Percentiles rank a stretch among this genome's conserved stretches.
phyloP scores from a whole-genome alignment of 2,888 invertebrate genomes.

The Megastigmus dorsalis region DNA sequence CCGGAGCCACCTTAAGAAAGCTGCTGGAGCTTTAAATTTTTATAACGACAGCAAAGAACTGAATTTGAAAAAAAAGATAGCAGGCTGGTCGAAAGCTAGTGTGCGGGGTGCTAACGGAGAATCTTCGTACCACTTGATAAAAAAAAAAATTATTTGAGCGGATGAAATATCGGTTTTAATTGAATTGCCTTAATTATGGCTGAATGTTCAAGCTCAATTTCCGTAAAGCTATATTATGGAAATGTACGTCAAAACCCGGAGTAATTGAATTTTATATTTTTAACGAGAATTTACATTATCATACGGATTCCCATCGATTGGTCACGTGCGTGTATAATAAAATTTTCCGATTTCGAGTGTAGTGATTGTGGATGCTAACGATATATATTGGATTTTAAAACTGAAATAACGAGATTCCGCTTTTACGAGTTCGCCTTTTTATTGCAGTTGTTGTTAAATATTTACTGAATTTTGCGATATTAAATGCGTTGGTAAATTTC shows the following conservation, averaged over 20 bases:
- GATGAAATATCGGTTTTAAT: background rate
- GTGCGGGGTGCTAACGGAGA: background rate
- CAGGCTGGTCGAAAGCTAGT: too few relatives aligned
- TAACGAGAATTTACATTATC: background rate
- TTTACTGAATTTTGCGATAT: too few relatives aligned
- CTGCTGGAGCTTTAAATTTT: too few relatives aligned
- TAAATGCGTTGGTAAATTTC: too few relatives aligned
- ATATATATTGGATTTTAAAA: background rate
- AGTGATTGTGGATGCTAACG: too few relatives aligned
- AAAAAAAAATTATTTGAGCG: conserved; percentile 2
- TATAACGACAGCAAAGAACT: too few relatives aligned
- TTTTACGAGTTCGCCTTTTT: background rate
- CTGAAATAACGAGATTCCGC: background rate
- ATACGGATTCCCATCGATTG: too few relatives aligned
- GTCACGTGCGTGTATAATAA: too few relatives aligned
- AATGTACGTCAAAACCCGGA: background rate
- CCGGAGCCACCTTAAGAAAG: too few relatives aligned
- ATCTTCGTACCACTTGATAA: background rate
- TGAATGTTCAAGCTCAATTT: background rate
- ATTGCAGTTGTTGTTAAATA: too few relatives aligned
- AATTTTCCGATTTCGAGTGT: too few relatives aligned
- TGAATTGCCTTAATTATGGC: conserved; percentile 12
- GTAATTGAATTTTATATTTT: background rate
- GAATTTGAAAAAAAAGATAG: too few relatives aligned
- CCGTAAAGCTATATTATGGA: background rate